Evolutionary conservation across 2,888 invertebrate species (phyloP).

Genomic region (Endotricha flammealis): DNA sequence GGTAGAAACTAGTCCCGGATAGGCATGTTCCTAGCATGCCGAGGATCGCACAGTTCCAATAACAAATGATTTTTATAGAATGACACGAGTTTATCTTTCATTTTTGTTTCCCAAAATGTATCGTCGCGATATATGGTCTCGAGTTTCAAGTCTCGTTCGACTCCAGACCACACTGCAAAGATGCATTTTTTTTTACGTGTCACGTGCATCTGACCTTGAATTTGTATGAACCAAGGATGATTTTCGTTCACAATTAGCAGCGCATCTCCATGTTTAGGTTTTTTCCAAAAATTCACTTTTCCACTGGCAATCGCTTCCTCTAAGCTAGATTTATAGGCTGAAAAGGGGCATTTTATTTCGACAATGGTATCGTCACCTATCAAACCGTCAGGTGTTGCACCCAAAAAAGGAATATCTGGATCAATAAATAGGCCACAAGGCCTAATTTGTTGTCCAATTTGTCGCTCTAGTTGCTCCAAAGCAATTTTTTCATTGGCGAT

Average conservation of each 20-base stretch:
- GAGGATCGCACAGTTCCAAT: neutral
- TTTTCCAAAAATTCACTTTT: no score
- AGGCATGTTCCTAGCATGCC: neutral
- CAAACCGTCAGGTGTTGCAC: conserved; percentile 18
- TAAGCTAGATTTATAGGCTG: no score
- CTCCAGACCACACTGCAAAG: conserved; percentile 13
- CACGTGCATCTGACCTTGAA: conserved; percentile 13
- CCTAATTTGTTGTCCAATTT: no score
- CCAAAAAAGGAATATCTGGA: conserved; percentile 12
- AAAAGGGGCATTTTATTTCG: neutral
- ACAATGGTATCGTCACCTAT: conserved; percentile 6
- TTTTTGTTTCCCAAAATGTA: neutral
- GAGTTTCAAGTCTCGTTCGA: neutral
- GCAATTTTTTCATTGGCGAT: no score
- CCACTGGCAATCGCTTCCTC: no score
- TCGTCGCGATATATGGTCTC: conserved; percentile 4
- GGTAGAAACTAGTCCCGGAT: no score
- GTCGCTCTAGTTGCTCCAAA: no score
- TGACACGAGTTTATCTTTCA: neutral
- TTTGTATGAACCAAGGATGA: conserved; percentile 11
- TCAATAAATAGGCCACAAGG: conserved; percentile 18
- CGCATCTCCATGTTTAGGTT: no score
- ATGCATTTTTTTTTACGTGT: conserved; percentile 10
- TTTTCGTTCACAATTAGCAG: conserved; percentile 12
- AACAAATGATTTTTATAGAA: neutral